Conservation (phyloP, 2,888 invertebrate genomes). For the Eristalinus sepulchralis region DNA sequence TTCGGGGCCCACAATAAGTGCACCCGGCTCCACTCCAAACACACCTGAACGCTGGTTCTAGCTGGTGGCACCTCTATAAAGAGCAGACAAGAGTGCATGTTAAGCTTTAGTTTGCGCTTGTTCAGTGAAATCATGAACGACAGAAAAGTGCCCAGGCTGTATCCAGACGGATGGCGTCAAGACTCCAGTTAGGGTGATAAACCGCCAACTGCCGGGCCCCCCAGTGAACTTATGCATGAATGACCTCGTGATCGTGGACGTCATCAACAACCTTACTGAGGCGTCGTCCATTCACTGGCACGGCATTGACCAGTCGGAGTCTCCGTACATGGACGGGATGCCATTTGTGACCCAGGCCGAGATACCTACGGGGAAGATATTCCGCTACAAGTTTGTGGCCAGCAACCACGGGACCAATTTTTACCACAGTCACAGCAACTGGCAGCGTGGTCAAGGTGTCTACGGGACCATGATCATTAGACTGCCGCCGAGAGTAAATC, state of each 20-base stretch:
- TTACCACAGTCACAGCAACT: slow-evolving; percentile 78
- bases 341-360: slow-evolving; percentile 79
- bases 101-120: background rate
- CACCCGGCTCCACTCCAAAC: background rate
- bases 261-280: slow-evolving; percentile 77
- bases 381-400: slow-evolving; percentile 77
- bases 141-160: slow-evolving; percentile 8
- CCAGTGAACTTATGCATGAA: slow-evolving; percentile 77
- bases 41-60: background rate
- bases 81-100: background rate
- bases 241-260: slow-evolving; percentile 77
- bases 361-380: slow-evolving; percentile 77
- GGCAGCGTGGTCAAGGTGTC: slow-evolving; percentile 77
- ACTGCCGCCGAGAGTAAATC: slow-evolving; percentile 73
- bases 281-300: slow-evolving; percentile 78
- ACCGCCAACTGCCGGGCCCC: slow-evolving; percentile 77
- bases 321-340: slow-evolving; percentile 79
- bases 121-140: background rate
- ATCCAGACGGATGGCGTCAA: slow-evolving; percentile 74
- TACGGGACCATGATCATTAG: slow-evolving; percentile 75
- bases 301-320: slow-evolving; percentile 76
- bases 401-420: slow-evolving; percentile 78
- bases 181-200: slow-evolving; percentile 76
- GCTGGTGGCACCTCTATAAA: background rate
- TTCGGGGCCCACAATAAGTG: background rate